These are phyloP conservation scores for Enteromius unitaeniatus DNA, from an alignment of 2,797 vertebrate species.

Conservation along the genomic window DNA sequence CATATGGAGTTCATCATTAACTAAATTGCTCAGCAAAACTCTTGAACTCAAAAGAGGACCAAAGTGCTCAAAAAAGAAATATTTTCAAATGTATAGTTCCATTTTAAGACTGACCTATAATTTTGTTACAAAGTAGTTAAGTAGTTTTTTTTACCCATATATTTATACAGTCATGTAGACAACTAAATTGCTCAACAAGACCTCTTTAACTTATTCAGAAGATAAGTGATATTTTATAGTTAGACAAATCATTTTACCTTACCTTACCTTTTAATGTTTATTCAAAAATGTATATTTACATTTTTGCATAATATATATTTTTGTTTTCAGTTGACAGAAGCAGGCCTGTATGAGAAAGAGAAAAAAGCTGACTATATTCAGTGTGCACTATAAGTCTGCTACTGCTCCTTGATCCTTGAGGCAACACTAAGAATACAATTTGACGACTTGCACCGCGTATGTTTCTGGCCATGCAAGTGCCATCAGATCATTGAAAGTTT, in stretches of 20 bases:
- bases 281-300: background rate
- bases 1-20: background rate
- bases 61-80: background rate
- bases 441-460: background rate
- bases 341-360: background rate
- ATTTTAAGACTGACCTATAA: background rate
- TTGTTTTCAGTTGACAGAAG: background rate
- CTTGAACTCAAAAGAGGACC: background rate
- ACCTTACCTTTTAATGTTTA: background rate
- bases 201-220: background rate
- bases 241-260: background rate
- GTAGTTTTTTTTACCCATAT: background rate
- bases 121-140: background rate
- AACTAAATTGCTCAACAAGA: background rate
- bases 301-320: background rate
- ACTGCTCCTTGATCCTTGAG: background rate
- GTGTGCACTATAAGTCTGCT: background rate
- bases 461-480: background rate
- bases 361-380: background rate
- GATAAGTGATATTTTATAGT: background rate
- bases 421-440: background rate
- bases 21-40: background rate
- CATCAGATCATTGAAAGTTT: slow-evolving; percentile 1
- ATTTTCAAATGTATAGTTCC: background rate
- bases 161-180: background rate